Conservation (phyloP, 2,113 vertebrate genomes). For the Gobius niger region DNA sequence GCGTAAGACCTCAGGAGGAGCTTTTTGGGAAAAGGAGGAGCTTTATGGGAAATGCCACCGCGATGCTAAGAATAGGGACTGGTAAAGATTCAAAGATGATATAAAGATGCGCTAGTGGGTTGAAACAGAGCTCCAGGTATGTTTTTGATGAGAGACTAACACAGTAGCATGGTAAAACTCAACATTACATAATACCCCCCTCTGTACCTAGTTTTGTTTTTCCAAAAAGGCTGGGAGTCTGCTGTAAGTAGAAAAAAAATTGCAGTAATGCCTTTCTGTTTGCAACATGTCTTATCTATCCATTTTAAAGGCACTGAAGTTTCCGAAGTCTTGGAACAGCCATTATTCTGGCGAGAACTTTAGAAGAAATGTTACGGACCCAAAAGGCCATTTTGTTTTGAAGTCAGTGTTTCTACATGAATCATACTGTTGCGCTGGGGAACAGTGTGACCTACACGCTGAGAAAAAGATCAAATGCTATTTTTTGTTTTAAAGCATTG, state of each 20-base stretch:
- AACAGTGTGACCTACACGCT: constrained; percentile 35
- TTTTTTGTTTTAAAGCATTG: constrained; percentile 17
- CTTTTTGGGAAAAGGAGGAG: too few relatives aligned
- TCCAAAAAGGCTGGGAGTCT: too few relatives aligned
- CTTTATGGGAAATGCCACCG: too few relatives aligned
- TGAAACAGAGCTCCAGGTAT: too few relatives aligned
- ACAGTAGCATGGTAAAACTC: too few relatives aligned
- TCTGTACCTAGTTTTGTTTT: too few relatives aligned
- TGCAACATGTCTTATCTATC: not conserved
- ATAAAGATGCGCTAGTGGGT: too few relatives aligned
- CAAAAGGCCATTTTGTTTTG: constrained; percentile 3
- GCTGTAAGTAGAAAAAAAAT: not conserved
- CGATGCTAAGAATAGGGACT: too few relatives aligned
- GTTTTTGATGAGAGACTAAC: too few relatives aligned
- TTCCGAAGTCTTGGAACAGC: not conserved
- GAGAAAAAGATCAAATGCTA: constrained; percentile 20
- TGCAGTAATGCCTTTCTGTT: not conserved
- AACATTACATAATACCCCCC: too few relatives aligned
- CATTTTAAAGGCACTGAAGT: not conserved
- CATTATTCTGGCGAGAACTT: constrained; percentile 12
- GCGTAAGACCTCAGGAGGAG: too few relatives aligned
- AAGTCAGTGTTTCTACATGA: constrained; percentile 30
- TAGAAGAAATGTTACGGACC: not conserved
- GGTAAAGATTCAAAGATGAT: too few relatives aligned
- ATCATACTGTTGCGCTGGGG: constrained; percentile 29